phyloP scores from a whole-genome alignment of 2,888 invertebrate genomes.

The Sycophila texana region DNA sequence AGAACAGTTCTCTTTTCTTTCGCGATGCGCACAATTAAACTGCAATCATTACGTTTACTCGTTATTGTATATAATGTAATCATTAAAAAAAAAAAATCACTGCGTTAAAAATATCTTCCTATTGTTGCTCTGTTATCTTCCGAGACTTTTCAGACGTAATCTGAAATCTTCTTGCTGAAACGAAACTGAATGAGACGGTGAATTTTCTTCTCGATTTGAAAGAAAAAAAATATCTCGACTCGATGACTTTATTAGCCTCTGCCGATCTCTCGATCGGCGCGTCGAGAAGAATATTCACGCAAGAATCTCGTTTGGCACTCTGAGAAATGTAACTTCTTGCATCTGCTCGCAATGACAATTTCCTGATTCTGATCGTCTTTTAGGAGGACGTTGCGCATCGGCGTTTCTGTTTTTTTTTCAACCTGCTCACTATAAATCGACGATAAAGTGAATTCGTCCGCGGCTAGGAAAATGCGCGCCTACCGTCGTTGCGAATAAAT shows the following conservation, averaged over 20 bases:
- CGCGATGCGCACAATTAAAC: constrained; percentile 17
- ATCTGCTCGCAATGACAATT: constrained; percentile 47
- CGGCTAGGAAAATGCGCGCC: too few species aligned
- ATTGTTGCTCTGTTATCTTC: too few species aligned
- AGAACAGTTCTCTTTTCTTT: too few species aligned
- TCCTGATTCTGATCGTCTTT: constrained; percentile 21
- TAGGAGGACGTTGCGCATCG: constrained; percentile 30
- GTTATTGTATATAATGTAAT: constrained; percentile 1
- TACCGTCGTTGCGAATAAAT: too few species aligned
- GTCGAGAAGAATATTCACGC: constrained; percentile 38
- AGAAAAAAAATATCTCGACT: neutral
- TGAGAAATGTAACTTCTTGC: constrained; percentile 66
- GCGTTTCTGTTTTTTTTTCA: neutral
- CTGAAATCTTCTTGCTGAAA: constrained; percentile 21
- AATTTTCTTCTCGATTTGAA: constrained; percentile 21
- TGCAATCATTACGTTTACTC: constrained; percentile 31
- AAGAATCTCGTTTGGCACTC: constrained; percentile 72
- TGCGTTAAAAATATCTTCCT: constrained; percentile 36
- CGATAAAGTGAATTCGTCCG: too few species aligned
- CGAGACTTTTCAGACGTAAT: too few species aligned
- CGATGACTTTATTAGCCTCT: neutral
- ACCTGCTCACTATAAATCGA: constrained; percentile 4
- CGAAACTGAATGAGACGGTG: constrained; percentile 34
- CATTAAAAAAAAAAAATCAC: neutral
- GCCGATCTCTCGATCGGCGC: neutral